These are phyloP conservation scores for Potamilus streckersoni DNA, from an alignment of 1,140 invertebrate genomes.

Conservation along the genomic window DNA sequence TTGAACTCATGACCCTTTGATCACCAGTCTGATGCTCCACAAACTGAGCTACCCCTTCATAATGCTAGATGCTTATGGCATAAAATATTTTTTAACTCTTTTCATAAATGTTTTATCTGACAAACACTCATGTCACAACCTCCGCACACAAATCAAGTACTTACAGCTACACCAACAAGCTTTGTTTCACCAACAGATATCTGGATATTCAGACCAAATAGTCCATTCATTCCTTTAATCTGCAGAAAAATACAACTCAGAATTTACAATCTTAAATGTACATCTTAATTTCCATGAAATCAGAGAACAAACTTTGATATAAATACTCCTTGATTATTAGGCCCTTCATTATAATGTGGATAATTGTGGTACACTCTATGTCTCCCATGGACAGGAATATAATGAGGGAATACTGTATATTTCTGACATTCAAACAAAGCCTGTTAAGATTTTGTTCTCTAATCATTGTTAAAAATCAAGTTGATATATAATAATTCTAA, in stretches of 20 bases:
- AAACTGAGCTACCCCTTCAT: neutral
- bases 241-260: constrained; percentile 36
- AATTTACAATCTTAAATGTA: too few species aligned
- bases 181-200: constrained; percentile 89
- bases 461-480: too few species aligned
- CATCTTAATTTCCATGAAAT: too few species aligned
- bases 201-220: constrained; percentile 86
- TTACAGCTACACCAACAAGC: constrained; percentile 83
- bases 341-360: too few species aligned
- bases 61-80: neutral
- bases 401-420: too few species aligned
- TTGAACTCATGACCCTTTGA: neutral
- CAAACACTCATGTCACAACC: neutral
- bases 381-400: too few species aligned
- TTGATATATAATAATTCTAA: too few species aligned
- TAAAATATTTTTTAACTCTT: neutral
- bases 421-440: too few species aligned
- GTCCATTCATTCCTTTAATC: constrained; percentile 91
- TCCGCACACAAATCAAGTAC: constrained; percentile 30
- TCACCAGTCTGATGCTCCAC: neutral
- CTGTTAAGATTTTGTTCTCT: too few species aligned
- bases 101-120: neutral
- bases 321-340: too few species aligned
- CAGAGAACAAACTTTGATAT: too few species aligned
- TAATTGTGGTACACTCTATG: too few species aligned